Evolutionary conservation across 2,797 vertebrate species (phyloP), one percentile per base, ranked within the genome.

Genomic region (Anguilla obscura): DNA sequence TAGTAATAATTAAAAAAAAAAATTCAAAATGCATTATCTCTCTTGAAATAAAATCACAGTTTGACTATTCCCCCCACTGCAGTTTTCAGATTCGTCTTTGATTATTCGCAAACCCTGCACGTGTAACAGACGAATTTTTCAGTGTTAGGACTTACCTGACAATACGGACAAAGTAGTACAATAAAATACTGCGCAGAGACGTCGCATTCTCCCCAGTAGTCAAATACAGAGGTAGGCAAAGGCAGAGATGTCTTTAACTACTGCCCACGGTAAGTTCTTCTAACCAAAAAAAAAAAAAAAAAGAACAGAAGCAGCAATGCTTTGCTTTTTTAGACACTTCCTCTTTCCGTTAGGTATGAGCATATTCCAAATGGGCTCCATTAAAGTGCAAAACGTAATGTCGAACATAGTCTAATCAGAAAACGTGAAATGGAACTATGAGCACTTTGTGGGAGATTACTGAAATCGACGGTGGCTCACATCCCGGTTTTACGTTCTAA

Each of bases 141-240:
- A 85, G 21, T 27, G 14, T 50, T 1, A n/a, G 33, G 21, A 66
- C 85, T 86, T 86, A 88, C 88, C 88, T 54, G 60, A n/a, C 21
- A 66, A 3, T 45, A 85, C 4, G 18, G 36, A 74, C 27, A 58
- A 52, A 52, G n/a, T 66, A 56, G 83, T 69, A n/a, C 85, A 66
- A 45, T 56, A 86, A 27, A 40, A 71, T 18, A 52, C 58, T 69
- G 86, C 10, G 16, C n/a, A 58, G 8, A 27, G 36, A 16, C 30
- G 45, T n/a, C 18, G 36, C 88, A 86, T 88, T 82, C 24, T 83
- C 56, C 33, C 40, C 40, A 63, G 10, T 12, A 52, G 48, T 54
- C 14, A 58, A 36, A 18, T 40, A 4, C 76, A 82, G 82, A n/a
- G 1, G n/a, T n/a, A 7, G 40, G 36, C 2, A 79, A 63, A 33